Base-by-base conservation (phyloP, 2,888 invertebrate species). In the Caenorhabditis uteleia region DNA sequence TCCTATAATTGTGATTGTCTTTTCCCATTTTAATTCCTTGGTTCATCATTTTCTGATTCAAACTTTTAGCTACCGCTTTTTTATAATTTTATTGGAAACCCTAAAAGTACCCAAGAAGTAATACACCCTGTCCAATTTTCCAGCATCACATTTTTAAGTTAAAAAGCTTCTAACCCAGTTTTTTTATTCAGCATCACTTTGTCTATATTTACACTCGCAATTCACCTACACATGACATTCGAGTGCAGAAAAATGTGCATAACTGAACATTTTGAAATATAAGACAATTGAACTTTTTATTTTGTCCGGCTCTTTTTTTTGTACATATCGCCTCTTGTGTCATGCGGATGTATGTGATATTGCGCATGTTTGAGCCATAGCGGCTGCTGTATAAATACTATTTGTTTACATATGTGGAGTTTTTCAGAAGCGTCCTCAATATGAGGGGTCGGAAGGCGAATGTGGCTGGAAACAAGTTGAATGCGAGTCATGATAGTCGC, bases 371-470 rank as follows among this genome's bases (percentile, higher is more conserved):
- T 10, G 34, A 10, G 8, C n/a, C n/a, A 36, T 18, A 36, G 16
- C 36, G 20, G n/a, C n/a, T n/a, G n/a, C n/a, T n/a, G n/a, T n/a
- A n/a, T n/a, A n/a, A n/a, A n/a, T n/a, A n/a, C n/a, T n/a, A n/a
- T n/a, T n/a, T n/a, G n/a, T n/a, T n/a, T n/a, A n/a, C n/a, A n/a
- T n/a, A n/a, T n/a, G n/a, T n/a, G n/a, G 21, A 31, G n/a, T 20
- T 38, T 62, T 68, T 36, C 57, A 70, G 70, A 47, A 68, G 68
- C 45, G 59, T 68, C 33, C 57, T 67, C 48, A 70, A 61, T 39
- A 58, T 70, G 58, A 44, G 70, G 18, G 68, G 68, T 38, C 60
- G 70, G 16, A 70, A 65, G 50, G 27, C 50, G 27, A 55, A 65
- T 26, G 25, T 23, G 8, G 40, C 40, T 36, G 61, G 54, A 39